Evolutionary conservation across 2,888 invertebrate species (phyloP), one percentile per base, ranked within the genome.

Genomic region (Cloeon dipterum): DNA sequence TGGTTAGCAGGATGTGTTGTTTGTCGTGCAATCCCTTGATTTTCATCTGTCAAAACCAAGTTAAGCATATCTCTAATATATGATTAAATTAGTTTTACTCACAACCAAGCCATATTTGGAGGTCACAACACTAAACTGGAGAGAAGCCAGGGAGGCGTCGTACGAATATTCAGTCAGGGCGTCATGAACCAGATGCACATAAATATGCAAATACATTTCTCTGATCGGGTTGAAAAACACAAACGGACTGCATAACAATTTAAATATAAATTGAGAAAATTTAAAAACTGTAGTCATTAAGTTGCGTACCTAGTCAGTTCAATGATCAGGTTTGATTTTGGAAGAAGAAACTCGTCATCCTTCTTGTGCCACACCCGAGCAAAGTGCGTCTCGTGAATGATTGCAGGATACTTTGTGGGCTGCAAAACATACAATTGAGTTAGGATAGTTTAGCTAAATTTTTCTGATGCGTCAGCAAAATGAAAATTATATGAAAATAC

Each of bases 11-110:
- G 5, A 79, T 70, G 42, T 72, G 68, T 46, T 81, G 77, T 48
- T 96, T 96, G 54, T 89, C 77, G 51, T 77, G 88, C 55, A 89
- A 96, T 0, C 96, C 96, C 37, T 72, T 70, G 39, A 91, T n/a
- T n/a, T n/a, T 67, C 7, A 67, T 66, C 32, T 93, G 60, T 89
- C 85, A 56, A 26, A 59, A 60, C 44, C 49, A n/a, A n/a, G n/a
- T n/a, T n/a, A n/a, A n/a, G n/a, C n/a, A n/a, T n/a, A n/a, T n/a
- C n/a, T n/a, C n/a, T n/a, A n/a, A n/a, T n/a, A n/a, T n/a, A n/a
- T n/a, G n/a, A n/a, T n/a, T n/a, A n/a, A n/a, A n/a, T n/a, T n/a
- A n/a, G n/a, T n/a, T n/a, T 20, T 41, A 61, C 74, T 71, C 57
- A 91, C 88, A 54, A 71, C 73, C 41, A 94, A 65, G 32, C 93